phyloP scores from a whole-genome alignment of 2,113 vertebrate species.

The Gopherus flavomarginatus region DNA sequence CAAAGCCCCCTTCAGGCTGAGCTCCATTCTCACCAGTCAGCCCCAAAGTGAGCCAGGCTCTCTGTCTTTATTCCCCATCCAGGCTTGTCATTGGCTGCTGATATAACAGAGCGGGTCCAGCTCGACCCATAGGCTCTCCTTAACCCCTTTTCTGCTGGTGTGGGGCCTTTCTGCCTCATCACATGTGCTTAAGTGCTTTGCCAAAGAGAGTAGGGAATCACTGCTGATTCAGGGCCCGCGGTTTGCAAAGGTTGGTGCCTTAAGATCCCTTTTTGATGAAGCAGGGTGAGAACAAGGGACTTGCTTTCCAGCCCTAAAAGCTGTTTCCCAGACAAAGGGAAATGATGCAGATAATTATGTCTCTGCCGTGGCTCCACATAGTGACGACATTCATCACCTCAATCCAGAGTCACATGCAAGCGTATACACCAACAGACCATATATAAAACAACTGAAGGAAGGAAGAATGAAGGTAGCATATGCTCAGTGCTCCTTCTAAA shows the following conservation, averaged over 20 bases:
- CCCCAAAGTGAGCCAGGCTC: background rate
- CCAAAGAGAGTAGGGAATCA: background rate
- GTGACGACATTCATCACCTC: background rate
- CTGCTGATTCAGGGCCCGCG: background rate
- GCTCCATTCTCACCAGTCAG: background rate
- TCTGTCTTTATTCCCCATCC: background rate
- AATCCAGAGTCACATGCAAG: background rate
- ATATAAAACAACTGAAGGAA: background rate
- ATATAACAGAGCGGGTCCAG: background rate
- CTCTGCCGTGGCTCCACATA: background rate
- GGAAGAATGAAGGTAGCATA: background rate
- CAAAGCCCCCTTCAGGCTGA: background rate
- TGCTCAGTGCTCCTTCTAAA: accelerated
- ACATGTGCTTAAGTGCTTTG: background rate
- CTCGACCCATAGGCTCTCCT: background rate
- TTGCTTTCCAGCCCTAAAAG: background rate
- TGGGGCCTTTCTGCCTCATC: background rate
- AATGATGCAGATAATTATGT: background rate
- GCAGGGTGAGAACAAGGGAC: background rate
- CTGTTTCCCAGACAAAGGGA: background rate
- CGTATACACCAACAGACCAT: background rate
- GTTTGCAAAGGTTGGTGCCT: background rate
- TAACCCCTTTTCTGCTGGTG: background rate
- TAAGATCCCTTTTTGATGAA: background rate
- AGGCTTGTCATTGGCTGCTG: background rate